Evolutionary conservation across 2,113 vertebrate genomes (phyloP), one percentile per base, ranked within the genome.

Genomic region (Psophia crepitans): DNA sequence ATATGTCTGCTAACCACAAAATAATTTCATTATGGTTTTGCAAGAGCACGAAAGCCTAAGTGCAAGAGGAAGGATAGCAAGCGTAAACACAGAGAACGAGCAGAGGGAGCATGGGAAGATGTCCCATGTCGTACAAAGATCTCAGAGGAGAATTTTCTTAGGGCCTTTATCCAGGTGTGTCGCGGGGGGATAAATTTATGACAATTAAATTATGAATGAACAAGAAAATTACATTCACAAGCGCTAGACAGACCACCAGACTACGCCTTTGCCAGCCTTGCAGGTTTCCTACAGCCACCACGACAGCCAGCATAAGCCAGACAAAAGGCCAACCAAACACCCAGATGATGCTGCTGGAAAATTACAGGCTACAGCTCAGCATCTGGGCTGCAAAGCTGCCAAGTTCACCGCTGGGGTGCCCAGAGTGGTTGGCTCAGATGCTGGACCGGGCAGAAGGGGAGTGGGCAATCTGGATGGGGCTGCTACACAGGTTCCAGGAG

Each of bases 311-410:
- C 81, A 84, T 85, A 97, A 97, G 76, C 65, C 89, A 89, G 83
- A 96, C 91, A 94, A 98, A 97, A 97, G 74, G 84, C 84, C 69
- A 97, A 84, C n/a, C 90, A 81, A 97, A 93, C 49, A 89, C 53
- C 86, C 90, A 97, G 89, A 87, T 95, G 86, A 53, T 83, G 35
- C 46, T 97, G 66, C 53, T 90, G 48, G 83, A 95, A 97, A 97
- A 94, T 61, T 41, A 27, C n/a, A 43, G 58, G 61, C 33, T 96
- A 22, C 28, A 51, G 53, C 69, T 96, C 93, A 96, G 77, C 82
- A 95, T 96, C 73, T 94, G 83, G 92, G 94, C 21, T 78, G 74
- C 57, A 84, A 46, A 88, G 49, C 64, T 96, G 80, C 80, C 93
- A 96, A 60, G 49, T 84, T 85, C 70, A 87, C 64, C 57, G 78